Percentiles rank a stretch among this genome's conserved stretches.
Evolutionary conservation across 1,140 invertebrate species (phyloP).

Genomic region (Sinella curviseta): DNA sequence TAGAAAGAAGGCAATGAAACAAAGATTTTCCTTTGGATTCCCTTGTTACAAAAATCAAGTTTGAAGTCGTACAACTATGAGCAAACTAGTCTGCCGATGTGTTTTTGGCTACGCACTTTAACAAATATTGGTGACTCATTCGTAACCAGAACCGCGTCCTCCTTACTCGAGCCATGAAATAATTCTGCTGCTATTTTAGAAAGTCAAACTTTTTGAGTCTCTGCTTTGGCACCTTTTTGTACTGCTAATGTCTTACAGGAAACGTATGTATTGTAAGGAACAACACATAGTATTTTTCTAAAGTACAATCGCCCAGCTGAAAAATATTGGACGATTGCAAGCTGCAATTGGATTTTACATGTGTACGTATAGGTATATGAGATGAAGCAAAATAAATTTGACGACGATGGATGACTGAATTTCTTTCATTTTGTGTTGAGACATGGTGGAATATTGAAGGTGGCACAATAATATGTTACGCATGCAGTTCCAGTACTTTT

Average conservation of each 20-base stretch:
- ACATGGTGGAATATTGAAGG: no score
- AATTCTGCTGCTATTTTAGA: no score
- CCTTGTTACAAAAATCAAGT: no score
- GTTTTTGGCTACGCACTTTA: no score
- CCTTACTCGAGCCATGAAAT: neutral
- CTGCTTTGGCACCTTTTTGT: no score
- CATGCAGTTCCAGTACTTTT: slow-evolving; percentile 5
- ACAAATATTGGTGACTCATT: slow-evolving; percentile 17
- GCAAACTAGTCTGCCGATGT: no score
- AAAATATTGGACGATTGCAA: no score
- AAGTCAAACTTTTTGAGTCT: neutral
- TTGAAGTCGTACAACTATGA: no score
- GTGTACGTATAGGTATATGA: neutral
- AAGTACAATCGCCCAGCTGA: neutral
- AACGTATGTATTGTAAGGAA: no score
- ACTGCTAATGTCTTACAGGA: no score
- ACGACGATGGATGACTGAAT: neutral
- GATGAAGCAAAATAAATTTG: neutral
- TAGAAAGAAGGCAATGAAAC: neutral
- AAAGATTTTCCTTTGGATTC: no score
- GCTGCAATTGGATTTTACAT: neutral
- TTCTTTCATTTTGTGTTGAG: neutral
- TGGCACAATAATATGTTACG: no score
- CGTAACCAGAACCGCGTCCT: neutral
- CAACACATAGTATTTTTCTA: neutral